A percentile compares a stretch with the other conserved stretches of the same genome.
These are phyloP conservation scores for Idaea aversata DNA, from an alignment of 2,888 invertebrate species.

Conservation along the genomic window DNA sequence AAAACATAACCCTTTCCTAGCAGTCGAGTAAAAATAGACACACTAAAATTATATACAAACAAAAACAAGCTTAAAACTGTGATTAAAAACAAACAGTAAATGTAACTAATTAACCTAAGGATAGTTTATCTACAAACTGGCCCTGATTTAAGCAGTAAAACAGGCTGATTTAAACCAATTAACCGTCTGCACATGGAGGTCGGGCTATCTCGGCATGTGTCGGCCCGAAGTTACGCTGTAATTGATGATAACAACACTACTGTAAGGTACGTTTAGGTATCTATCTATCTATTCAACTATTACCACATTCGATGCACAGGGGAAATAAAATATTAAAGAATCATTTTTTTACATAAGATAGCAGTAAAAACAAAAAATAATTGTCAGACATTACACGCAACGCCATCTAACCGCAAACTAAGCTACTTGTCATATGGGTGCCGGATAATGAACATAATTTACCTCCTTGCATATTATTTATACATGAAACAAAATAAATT, in stretches of 20 bases:
- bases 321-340: too few species aligned
- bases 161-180: constrained; percentile 1
- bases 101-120: background rate
- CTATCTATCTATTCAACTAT: background rate
- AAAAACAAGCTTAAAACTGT: background rate
- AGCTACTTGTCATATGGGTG: too few species aligned
- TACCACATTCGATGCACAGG: too few species aligned
- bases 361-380: too few species aligned
- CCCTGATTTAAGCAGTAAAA: background rate
- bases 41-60: background rate
- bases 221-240: constrained; percentile 28
- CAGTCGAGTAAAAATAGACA: too few species aligned
- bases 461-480: too few species aligned
- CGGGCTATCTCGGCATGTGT: background rate
- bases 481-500: too few species aligned
- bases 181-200: background rate
- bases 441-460: too few species aligned
- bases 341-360: too few species aligned
- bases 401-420: too few species aligned
- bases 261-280: constrained; percentile 6
- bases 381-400: too few species aligned
- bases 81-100: background rate
- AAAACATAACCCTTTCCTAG: too few species aligned
- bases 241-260: constrained; percentile 47
- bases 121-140: background rate